Base-by-base conservation (phyloP, 1,140 invertebrate species). In the Drosophila burlai region DNA sequence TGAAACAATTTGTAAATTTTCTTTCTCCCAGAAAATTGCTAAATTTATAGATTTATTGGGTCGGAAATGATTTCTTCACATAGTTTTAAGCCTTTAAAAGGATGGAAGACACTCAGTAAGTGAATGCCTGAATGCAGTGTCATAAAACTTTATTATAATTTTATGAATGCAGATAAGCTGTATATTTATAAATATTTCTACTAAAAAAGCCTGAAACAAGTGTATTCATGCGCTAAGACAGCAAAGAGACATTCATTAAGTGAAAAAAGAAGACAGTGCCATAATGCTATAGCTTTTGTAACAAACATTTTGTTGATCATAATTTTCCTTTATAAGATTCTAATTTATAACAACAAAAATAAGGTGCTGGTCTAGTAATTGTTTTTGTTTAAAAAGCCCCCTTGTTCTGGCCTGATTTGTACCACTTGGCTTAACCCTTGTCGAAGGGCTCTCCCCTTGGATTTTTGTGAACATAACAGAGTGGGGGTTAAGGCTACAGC, bases 401-500 rank as follows among this genome's bases (percentile, higher is more conserved):
- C 52, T 38, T 38, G 13, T 36, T 24, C 8, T 26, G 15, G 38
- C 29, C 49, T 18, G n/a, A 29, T 18, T 52, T 50, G 8, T 16
- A 1, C 16, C 16, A 50, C 26, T 50, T 31, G 16, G 26, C 26
- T 52, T 52, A 52, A 52, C 49, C 49, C 49, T 31, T 52, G 49
- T 52, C 49, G 49, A 10, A 13, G 24, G 8, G 13, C 21, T 26
- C 15, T 26, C 47, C 24, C 24, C 45, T 1, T 26, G 49, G 49
- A 52, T 18, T 18, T 52, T 52, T n/a, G 24, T 49, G 1, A 50
- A 11, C 10, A n/a, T 4, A 10, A 4, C 4, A 24, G 18, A 16
- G 18, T 3, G 34, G 18, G 43, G 43, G 18, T 18, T 45, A 45
- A 18, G n/a, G n/a, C 42, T 42, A 42, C 16, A 42, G 47, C 26